Conservation (phyloP, 1,140 invertebrate species). For the Aporrectodea caliginosa region DNA sequence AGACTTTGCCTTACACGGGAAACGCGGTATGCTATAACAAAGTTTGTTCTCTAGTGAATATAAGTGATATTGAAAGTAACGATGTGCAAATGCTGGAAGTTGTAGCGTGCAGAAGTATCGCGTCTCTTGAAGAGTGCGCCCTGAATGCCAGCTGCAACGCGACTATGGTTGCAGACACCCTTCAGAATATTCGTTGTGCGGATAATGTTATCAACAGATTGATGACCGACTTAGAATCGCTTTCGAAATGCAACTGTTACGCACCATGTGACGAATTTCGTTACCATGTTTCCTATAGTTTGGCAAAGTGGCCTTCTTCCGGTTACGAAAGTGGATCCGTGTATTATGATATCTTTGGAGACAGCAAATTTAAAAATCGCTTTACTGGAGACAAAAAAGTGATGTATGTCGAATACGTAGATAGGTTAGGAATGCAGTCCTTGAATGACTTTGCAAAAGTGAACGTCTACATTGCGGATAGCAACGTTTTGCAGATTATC, state of each 20-base stretch:
- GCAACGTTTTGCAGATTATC: constrained; percentile 31
- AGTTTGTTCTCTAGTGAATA: neutral
- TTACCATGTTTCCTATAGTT: neutral
- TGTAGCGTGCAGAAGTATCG: too few species aligned
- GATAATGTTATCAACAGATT: neutral
- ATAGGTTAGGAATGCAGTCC: neutral
- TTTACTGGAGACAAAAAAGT: neutral
- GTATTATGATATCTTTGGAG: neutral
- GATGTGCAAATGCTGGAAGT: too few species aligned
- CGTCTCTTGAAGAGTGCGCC: too few species aligned
- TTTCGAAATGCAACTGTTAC: neutral
- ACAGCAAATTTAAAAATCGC: neutral
- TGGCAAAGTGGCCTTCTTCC: neutral
- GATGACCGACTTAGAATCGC: neutral
- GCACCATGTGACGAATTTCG: neutral
- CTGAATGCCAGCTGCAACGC: too few species aligned
- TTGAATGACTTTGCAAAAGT: neutral
- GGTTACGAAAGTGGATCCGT: neutral
- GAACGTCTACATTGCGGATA: constrained; percentile 32
- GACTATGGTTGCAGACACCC: too few species aligned
- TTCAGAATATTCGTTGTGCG: neutral
- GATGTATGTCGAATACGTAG: neutral
- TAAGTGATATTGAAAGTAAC: too few species aligned
- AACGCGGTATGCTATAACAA: neutral
- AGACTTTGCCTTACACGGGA: neutral